Evolutionary conservation across 2,113 vertebrate species (phyloP).

Genomic region (Rhabdornis inornatus): DNA sequence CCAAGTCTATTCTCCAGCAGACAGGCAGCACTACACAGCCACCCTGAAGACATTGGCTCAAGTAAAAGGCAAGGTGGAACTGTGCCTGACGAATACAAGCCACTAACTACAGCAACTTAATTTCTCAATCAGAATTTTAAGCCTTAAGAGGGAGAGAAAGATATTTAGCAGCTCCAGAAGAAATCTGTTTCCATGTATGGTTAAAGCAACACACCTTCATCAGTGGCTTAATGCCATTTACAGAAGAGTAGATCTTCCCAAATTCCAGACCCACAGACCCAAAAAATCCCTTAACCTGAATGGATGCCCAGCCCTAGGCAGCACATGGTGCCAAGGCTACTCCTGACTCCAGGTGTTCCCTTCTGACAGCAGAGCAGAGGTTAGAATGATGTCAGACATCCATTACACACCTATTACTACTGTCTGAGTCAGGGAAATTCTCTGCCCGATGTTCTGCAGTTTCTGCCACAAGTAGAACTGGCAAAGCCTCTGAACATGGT

Average conservation of each 20-base stretch:
- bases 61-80: not conserved
- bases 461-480: not conserved
- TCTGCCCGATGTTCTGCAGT: not conserved
- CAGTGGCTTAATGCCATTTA: not conserved
- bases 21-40: not conserved
- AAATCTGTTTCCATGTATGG: not conserved
- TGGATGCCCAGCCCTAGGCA: not conserved
- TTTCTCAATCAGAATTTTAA: not conserved
- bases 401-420: not conserved
- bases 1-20: not conserved
- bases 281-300: not conserved
- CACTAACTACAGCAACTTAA: not conserved
- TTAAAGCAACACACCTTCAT: not conserved
- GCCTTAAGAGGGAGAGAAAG: not conserved
- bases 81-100: fast-evolving
- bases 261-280: not conserved
- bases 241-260: not conserved
- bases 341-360: not conserved
- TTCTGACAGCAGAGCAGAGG: not conserved
- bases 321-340: not conserved
- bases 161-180: not conserved
- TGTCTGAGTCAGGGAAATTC: not conserved
- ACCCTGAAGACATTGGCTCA: not conserved
- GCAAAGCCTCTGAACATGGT: not conserved
- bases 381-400: not conserved